Evolutionary conservation across 2,797 vertebrate species (phyloP).

Genomic region (Amblyopsis hoosieri): DNA sequence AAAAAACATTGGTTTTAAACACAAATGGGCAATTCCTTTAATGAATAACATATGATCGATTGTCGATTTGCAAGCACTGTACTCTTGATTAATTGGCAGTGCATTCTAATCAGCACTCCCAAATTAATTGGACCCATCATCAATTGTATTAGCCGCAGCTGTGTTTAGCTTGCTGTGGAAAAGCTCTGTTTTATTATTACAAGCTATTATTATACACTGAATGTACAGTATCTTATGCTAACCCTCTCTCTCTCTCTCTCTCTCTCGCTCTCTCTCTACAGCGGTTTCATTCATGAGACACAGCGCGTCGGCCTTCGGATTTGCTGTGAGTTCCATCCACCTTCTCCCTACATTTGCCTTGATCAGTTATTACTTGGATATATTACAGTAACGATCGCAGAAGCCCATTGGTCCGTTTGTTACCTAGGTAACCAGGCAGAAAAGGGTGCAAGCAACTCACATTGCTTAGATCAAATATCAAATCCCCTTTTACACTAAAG

Average conservation of each 20-base stretch:
- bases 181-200: background rate
- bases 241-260: constrained; percentile 3
- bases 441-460: background rate
- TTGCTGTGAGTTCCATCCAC: constrained; percentile 89
- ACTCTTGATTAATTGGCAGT: too few relatives aligned
- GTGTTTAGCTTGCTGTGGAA: background rate
- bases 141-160: too few relatives aligned
- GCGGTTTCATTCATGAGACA: constrained; percentile 97
- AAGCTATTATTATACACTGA: background rate
- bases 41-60: too few relatives aligned
- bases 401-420: constrained; percentile 57
- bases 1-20: too few relatives aligned
- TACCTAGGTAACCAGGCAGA: constrained; percentile 63
- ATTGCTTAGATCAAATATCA: constrained; percentile 23
- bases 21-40: too few relatives aligned
- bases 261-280: constrained; percentile 69
- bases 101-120: too few relatives aligned
- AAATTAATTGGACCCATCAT: too few relatives aligned
- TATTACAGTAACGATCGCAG: constrained; percentile 44
- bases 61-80: too few relatives aligned
- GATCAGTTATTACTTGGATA: constrained; percentile 63
- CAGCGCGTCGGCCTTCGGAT: constrained; percentile 98
- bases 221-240: too few relatives aligned
- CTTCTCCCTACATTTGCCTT: constrained; percentile 46
- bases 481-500: constrained; percentile 8